Base-by-base conservation (phyloP, 1,140 invertebrate genomes). In the Drosophila ohnishii region DNA sequence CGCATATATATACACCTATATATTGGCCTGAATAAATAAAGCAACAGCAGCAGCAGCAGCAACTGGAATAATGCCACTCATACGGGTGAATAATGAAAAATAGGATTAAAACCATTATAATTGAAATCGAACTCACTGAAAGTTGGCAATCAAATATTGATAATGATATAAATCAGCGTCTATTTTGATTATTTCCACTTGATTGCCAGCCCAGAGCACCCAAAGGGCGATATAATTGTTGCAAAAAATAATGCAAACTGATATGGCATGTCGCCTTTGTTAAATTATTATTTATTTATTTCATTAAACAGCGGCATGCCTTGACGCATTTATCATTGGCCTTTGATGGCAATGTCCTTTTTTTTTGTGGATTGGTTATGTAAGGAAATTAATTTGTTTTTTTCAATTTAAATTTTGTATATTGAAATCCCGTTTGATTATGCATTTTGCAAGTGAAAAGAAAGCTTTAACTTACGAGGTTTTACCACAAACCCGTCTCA, bases 1-100 rank as follows among this genome's bases (percentile, higher is more conserved):
- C 58, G 59, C 25, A 47, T 61, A 51, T 61, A 61, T 37, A 19
- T 6, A 57, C 13, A 14, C 5, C 19, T 11, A 22, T 30, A 56
- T 34, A 70, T 53, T 57, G 65, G 35, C 34, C 34, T 71, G 28
- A 71, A 71, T 59, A 71, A 71, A 71, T 42, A 71, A 65, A 67
- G 50, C 45, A 28, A 4, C 44, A 19, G 47, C 47, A 50, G 10
- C 48, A 34, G n/a, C 50, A 53, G 34, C 39, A 69, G 69, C 40
- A 53, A 48, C 51, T 58, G 69, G 50, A 70, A 83, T 57, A 75
- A 87, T 87, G 84, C 66, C 67, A 19, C 55, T 60, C 58, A 66
- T 56, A 77, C 77, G 80, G 83, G 83, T 87, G 76, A 86, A 83
- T 86, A 83, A 78, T 71, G 65, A 56, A 76, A 69, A 58, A 62